These are phyloP conservation scores for Enteromius paludinosus DNA, from an alignment of 2,797 vertebrate genomes.

Conservation along the genomic window DNA sequence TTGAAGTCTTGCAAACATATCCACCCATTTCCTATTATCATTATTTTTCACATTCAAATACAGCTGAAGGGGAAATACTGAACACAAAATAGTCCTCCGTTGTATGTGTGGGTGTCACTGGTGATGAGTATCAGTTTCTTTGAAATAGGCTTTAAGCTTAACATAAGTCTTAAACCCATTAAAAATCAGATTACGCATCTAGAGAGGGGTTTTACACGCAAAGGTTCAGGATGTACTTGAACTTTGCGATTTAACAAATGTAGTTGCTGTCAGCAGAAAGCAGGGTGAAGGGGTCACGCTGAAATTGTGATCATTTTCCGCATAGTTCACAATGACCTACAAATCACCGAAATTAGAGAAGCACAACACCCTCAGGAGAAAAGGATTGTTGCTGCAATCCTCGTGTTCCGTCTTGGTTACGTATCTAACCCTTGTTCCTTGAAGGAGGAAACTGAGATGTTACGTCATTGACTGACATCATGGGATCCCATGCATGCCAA, in stretches of 20 bases:
- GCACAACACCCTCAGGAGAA: background rate
- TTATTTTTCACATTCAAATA: slow-evolving; percentile 6
- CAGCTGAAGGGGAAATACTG: slow-evolving; percentile 2
- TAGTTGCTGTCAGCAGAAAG: background rate
- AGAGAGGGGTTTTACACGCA: background rate
- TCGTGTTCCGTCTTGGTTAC: too few relatives aligned
- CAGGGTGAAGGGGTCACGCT: background rate
- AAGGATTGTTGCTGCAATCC: background rate
- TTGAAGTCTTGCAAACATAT: background rate
- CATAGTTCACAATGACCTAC: background rate
- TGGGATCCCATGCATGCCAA: too few relatives aligned
- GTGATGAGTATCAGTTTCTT: slow-evolving; percentile 14
- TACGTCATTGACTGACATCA: too few relatives aligned
- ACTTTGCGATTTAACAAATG: background rate
- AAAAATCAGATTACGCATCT: background rate
- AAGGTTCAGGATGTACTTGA: background rate
- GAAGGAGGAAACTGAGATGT: too few relatives aligned
- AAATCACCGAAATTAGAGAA: background rate
- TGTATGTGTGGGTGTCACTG: background rate
- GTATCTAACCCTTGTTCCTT: too few relatives aligned
- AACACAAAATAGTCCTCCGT: background rate
- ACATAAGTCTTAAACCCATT: background rate
- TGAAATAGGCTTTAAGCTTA: background rate
- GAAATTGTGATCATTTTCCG: background rate
- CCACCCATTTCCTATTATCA: slow-evolving; percentile 17